Conservation (phyloP, 2,797 vertebrate genomes). For the Chaetodon trifasciatus region DNA sequence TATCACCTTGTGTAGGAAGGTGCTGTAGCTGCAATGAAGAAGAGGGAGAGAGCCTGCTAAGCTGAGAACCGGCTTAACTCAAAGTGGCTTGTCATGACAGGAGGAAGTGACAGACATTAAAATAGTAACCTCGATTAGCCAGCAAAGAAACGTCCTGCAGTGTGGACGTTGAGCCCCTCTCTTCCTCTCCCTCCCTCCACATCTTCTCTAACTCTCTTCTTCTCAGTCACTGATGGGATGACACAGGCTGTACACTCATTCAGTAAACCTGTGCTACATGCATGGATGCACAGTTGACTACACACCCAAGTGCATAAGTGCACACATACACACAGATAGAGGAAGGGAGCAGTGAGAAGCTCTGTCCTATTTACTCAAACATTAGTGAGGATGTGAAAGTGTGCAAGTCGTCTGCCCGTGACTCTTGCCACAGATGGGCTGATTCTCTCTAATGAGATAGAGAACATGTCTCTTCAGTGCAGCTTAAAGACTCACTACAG, state of each 20-base stretch:
- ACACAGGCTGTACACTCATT: constrained; percentile 8
- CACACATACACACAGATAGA: constrained; percentile 45
- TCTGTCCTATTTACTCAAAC: constrained; percentile 46
- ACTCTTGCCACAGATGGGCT: constrained; percentile 81
- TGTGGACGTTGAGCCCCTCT: background rate
- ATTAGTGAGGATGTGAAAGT: constrained; percentile 81
- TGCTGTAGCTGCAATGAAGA: constrained; percentile 62
- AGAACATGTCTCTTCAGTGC: constrained; percentile 61
- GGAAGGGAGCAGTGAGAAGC: constrained; percentile 66
- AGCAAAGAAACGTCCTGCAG: constrained; percentile 59
- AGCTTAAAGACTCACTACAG: constrained; percentile 67
- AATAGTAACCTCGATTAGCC: constrained; percentile 84
- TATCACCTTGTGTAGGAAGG: constrained; percentile 69
- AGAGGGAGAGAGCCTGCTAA: constrained; percentile 77
- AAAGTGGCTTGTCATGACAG: constrained; percentile 86
- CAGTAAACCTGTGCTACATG: constrained; percentile 6
- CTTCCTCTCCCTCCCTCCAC: constrained; percentile 1
- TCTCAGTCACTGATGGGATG: background rate
- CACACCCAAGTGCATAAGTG: background rate
- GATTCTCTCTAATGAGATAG: constrained; percentile 81
- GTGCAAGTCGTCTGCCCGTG: constrained; percentile 61
- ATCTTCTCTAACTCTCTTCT: background rate
- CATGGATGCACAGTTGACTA: constrained; percentile 9
- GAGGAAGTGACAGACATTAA: constrained; percentile 86
- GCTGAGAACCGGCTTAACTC: constrained; percentile 83